Evolutionary conservation across 2,797 vertebrate species (phyloP), one percentile per base, ranked within the genome.

Genomic region (Liparis tanakae): DNA sequence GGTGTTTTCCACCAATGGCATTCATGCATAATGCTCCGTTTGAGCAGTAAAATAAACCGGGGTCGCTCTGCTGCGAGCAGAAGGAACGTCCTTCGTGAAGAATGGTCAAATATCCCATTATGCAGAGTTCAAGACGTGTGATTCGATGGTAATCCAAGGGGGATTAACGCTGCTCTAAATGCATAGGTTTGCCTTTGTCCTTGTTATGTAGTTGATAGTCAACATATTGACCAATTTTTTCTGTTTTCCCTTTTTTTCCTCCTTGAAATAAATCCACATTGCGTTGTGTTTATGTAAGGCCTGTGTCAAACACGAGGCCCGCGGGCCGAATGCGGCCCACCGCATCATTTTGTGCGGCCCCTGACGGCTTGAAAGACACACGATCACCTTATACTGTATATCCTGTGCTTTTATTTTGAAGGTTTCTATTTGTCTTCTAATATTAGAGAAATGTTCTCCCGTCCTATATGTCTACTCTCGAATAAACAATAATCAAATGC

Each of bases 31-130:
- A 12, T 57, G 66, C 44, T 77, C 58, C n/a, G 41, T 62, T 64
- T 67, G 44, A 37, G 55, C 56, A 14, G 30, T 67, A 54, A 69
- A 68, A 41, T 59, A 25, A n/a, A 56, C 20, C 14, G 18, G 62
- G 58, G 72, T 64, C 67, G 61, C 67, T 66, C 69, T 51, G 67
- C 75, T 25, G 36, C 51, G 7, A 60, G 37, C 34, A 17, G 30
- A 33, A 48, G 15, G 50, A 64, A 44, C 64, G 53, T 70, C 77
- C 74, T 82, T 81, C 79, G 76, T 78, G 70, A 79, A 70, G 69
- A 83, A 82, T 88, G 70, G 60, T 74, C 88, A 88, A 88, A 85
- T 68, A 84, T 83, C 43, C 65, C 54, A 84, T 88, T 55, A 84
- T 81, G 64, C 62, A 67, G 53, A 87, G 72, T 86, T 82, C 82